A percentile compares a stretch with the other conserved stretches of the same genome.
phyloP scores from a whole-genome alignment of 2,113 vertebrate species.

The Prolemur simus region DNA sequence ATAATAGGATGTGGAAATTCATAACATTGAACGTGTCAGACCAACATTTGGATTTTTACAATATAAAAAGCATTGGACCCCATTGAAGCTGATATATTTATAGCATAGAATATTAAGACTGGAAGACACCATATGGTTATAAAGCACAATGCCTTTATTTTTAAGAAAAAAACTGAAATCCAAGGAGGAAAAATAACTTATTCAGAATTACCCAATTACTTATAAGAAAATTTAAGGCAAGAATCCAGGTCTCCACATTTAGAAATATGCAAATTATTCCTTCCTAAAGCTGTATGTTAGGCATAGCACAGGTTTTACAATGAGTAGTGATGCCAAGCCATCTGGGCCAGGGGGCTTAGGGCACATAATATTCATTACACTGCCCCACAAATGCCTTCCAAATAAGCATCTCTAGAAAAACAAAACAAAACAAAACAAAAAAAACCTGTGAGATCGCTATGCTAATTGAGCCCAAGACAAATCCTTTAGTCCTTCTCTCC shows the following conservation, averaged over 20 bases:
- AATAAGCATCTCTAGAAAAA: background rate
- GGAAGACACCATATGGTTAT: background rate
- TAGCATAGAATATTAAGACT: background rate
- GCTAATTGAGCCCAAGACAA: background rate
- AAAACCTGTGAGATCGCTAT: background rate
- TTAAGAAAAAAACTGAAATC: background rate
- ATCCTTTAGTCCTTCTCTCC: background rate
- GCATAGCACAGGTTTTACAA: background rate
- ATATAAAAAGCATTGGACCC: background rate
- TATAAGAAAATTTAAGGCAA: background rate
- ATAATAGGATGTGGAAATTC: background rate
- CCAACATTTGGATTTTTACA: background rate
- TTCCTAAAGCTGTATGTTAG: background rate
- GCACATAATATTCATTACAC: background rate
- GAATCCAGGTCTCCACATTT: background rate
- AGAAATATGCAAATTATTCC: background rate
- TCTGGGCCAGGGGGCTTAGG: background rate
- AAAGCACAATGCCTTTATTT: background rate
- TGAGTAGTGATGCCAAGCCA: background rate
- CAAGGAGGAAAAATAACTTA: background rate
- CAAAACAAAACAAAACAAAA: background rate
- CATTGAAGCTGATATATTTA: background rate
- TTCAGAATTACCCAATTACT: background rate
- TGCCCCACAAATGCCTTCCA: background rate
- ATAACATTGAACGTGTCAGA: background rate